A percentile compares a stretch with the other conserved stretches of the same genome.
Conservation (phyloP, 2,888 invertebrate genomes). For the Slavum lentiscoides region DNA sequence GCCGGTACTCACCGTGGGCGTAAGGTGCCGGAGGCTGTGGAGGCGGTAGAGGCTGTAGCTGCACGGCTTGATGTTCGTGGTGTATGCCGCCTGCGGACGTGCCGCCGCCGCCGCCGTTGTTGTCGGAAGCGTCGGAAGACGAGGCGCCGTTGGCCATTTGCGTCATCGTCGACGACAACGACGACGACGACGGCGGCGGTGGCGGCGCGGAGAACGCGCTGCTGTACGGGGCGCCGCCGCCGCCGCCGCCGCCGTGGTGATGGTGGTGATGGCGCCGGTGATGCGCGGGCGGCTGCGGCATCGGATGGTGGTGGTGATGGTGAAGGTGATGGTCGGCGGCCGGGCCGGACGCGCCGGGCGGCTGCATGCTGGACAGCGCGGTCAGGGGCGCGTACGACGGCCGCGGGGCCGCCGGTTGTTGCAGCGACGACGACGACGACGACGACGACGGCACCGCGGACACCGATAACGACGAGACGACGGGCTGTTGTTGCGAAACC, state of each 20-base stretch:
- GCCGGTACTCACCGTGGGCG: constrained; percentile 41
- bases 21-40: constrained; percentile 28
- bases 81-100: background rate
- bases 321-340: constrained; percentile 62
- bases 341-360: constrained; percentile 64
- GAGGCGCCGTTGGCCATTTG: constrained; percentile 28
- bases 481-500: constrained; percentile 13
- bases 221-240: constrained; percentile 33
- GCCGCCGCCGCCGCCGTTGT: constrained; percentile 12
- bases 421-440: constrained; percentile 7
- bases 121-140: constrained; percentile 39
- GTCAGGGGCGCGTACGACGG: constrained; percentile 78
- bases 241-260: constrained; percentile 25
- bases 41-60: constrained; percentile 15
- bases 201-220: constrained; percentile 57
- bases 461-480: background rate
- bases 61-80: constrained; percentile 33
- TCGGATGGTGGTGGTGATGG: constrained; percentile 60
- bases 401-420: constrained; percentile 43
- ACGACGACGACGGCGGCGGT: constrained; percentile 57
- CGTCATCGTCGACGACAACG: constrained; percentile 56
- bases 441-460: constrained; percentile 5
- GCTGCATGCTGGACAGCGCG: constrained; percentile 84
- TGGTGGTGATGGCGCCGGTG: constrained; percentile 57
- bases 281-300: constrained; percentile 63